Conservation (phyloP, 1,140 invertebrate genomes). For the Drosophila arizonae region DNA sequence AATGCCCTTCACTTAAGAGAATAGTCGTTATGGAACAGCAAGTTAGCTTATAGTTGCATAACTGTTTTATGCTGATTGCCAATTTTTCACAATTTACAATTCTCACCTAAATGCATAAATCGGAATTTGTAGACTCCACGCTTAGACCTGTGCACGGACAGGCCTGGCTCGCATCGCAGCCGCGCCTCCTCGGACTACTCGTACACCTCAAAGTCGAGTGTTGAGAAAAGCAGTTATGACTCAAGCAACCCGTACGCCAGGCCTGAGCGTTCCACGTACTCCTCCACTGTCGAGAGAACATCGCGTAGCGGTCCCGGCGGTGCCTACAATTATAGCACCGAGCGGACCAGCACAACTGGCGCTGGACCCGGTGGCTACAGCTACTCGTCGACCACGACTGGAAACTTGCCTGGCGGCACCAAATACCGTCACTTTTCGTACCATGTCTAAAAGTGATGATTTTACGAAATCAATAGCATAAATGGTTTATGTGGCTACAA, state of each 20-base stretch:
- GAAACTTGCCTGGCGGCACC: conserved; percentile 90
- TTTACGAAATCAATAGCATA: conserved; percentile 5
- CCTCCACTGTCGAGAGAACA: conserved; percentile 87
- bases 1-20: conserved; percentile 1
- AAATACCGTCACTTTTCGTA: conserved; percentile 92
- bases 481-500: conserved; percentile 17
- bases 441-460: conserved; percentile 86
- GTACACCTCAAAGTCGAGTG: conserved; percentile 89
- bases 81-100: conserved; percentile 54
- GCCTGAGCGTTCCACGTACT: conserved; percentile 86
- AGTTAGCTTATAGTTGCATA: conserved; percentile 51
- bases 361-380: conserved; percentile 91
- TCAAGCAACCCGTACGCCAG: conserved; percentile 84
- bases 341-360: conserved; percentile 86
- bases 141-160: conserved; percentile 92
- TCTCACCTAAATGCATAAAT: conserved; percentile 73
- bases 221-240: conserved; percentile 83
- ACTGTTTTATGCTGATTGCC: conserved; percentile 49
- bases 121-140: conserved; percentile 89
- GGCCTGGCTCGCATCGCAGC: conserved; percentile 86
- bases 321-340: conserved; percentile 88
- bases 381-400: conserved; percentile 89
- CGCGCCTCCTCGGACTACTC: conserved; percentile 87
- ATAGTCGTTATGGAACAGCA: conserved; percentile 48
- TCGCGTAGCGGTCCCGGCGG: conserved; percentile 86